Evolutionary conservation across 2,888 invertebrate genomes (phyloP).

Genomic region (Eurytoma californica): DNA sequence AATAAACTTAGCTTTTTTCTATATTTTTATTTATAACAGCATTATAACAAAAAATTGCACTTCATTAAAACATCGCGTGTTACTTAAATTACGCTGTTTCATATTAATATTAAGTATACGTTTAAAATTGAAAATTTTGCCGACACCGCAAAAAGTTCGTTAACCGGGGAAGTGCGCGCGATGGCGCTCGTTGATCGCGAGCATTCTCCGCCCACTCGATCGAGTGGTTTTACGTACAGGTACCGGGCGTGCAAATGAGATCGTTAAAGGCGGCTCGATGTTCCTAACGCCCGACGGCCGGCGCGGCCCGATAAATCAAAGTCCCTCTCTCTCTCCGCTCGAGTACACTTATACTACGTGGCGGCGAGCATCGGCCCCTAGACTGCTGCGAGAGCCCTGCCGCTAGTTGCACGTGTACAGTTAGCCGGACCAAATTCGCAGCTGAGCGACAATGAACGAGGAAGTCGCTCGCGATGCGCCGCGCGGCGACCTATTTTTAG

Average conservation of each 20-base stretch:
- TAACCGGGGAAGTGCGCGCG: background rate
- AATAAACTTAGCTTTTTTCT: background rate
- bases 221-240: constrained; percentile 2
- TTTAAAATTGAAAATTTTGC: background rate
- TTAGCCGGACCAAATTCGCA: constrained; percentile 73
- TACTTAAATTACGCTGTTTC: background rate
- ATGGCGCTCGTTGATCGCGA: background rate
- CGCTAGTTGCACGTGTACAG: constrained; percentile 68
- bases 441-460: constrained; percentile 70
- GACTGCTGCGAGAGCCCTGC: constrained; percentile 8
- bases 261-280: constrained; percentile 56
- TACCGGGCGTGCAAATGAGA: constrained; percentile 54
- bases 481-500: constrained; percentile 67
- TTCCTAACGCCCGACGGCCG: constrained; percentile 57
- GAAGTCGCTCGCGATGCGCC: constrained; percentile 58
- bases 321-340: constrained; percentile 45
- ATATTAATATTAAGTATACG: background rate
- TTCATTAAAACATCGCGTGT: too few species aligned
- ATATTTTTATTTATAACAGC: background rate
- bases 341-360: background rate
- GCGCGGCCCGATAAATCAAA: constrained; percentile 61
- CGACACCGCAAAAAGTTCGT: background rate
- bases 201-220: background rate
- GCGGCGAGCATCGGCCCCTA: constrained; percentile 14
- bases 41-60: background rate